Conservation (phyloP, 92 coral and sea anemone species). For the Pocillopora meandrina region DNA sequence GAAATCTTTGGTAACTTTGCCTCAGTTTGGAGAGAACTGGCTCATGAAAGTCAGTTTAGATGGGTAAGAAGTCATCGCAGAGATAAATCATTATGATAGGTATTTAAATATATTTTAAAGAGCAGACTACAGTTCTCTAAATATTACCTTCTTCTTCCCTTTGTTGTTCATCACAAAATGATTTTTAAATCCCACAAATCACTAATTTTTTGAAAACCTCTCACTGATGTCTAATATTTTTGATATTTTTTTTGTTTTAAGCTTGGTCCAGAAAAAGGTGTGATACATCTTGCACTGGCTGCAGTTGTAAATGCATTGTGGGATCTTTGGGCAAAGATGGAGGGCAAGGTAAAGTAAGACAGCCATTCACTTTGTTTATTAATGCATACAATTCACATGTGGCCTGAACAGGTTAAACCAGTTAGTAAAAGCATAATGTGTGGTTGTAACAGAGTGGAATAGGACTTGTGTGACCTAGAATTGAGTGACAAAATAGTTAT, state of each 20-base stretch:
- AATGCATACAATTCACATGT: no score
- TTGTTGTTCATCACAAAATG: no score
- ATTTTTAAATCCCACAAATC: background rate
- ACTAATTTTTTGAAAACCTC: background rate
- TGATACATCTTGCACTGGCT: conserved; percentile 88
- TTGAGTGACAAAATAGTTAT: no score
- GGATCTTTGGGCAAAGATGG: conserved; percentile 98
- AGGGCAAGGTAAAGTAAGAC: conserved; percentile 72
- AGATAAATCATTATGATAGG: no score
- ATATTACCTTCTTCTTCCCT: no score
- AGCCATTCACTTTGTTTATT: no score
- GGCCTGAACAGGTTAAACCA: no score
- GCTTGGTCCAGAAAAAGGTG: conserved; percentile 99
- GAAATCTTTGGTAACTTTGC: conserved; percentile 91
- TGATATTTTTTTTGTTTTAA: conserved; percentile 7
- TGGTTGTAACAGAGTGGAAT: no score
- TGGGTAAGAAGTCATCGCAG: conserved; percentile 86
- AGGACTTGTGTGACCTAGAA: no score
- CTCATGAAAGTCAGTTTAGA: conserved; percentile 86
- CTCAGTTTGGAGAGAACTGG: conserved; percentile 80
- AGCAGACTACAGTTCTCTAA: no score
- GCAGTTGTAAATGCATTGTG: conserved; percentile 92
- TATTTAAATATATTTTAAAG: no score
- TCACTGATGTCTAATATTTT: background rate
- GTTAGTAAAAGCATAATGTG: no score